Evolutionary conservation across 2,797 vertebrate species (phyloP).

Genomic region (Centroberyx gerrardi): DNA sequence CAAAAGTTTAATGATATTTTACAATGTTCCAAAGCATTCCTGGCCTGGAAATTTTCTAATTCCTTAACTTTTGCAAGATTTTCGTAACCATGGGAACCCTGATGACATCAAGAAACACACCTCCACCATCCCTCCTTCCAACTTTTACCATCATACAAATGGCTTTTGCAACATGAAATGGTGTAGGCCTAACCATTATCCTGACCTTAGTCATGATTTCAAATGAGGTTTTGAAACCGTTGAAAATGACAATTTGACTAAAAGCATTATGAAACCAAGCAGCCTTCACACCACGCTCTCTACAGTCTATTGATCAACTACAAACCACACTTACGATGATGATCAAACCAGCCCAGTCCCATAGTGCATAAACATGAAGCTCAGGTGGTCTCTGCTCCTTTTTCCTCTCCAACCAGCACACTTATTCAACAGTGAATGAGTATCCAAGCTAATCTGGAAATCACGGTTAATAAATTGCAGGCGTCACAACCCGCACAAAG

Average conservation of each 20-base stretch:
- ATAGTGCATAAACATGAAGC: neutral
- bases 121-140: neutral
- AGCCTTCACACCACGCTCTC: neutral
- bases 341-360: neutral
- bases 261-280: neutral
- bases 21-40: no score
- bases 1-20: no score
- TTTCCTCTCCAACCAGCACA: neutral
- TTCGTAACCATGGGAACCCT: no score
- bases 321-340: neutral
- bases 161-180: neutral
- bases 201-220: neutral
- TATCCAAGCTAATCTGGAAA: slow-evolving; percentile 61
- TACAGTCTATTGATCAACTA: neutral
- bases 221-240: neutral
- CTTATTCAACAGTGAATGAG: slow-evolving; percentile 37
- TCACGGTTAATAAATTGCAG: slow-evolving; percentile 65
- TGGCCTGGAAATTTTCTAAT: no score
- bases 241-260: neutral
- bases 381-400: neutral
- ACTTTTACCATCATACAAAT: neutral
- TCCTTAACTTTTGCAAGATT: no score
- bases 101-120: no score
- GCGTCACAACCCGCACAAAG: slow-evolving; percentile 19
- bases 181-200: neutral